phyloP scores from a whole-genome alignment of 2,113 vertebrate species.

The Oryctolagus cuniculus region mOryCun1.1 NC_091434.1:90759001-90759500 shows the following conservation, averaged over 20 bases:
- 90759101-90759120: constrained; percentile 7
- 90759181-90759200: constrained; percentile 51
- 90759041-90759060: constrained; percentile 25
- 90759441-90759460: not conserved
- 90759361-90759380: not conserved
- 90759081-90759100: constrained; percentile 47
- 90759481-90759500: constrained; percentile 10
- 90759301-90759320: not conserved
- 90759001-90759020: not conserved
- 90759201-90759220: not conserved
- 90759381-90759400: not conserved
- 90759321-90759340: not conserved
- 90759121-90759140: not conserved
- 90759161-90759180: constrained; percentile 38
- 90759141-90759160: constrained; percentile 29
- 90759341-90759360: not conserved
- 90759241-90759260: not conserved
- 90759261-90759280: not conserved
- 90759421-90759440: not conserved
- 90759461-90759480: constrained; percentile 2
- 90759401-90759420: constrained; percentile 30
- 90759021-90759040: not conserved
- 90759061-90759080: not conserved
- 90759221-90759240: not conserved
- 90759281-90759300: not conserved